Evolutionary conservation across 2,797 vertebrate genomes (phyloP).

Genomic region (Bradypodion ventrale): DNA sequence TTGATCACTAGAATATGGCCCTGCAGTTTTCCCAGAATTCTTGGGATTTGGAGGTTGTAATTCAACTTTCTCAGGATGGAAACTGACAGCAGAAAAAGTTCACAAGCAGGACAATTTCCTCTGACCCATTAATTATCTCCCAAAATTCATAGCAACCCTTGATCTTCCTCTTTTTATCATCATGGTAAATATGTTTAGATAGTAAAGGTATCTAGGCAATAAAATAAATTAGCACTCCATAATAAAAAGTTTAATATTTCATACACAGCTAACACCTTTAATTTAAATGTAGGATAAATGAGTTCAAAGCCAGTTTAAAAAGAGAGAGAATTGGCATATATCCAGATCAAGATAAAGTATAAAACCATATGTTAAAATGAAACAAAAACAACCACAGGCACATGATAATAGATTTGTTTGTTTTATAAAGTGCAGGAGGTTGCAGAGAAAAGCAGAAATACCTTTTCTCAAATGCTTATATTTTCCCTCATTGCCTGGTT

Average conservation of each 20-base stretch:
- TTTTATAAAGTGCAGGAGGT: background rate
- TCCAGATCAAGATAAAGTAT: background rate
- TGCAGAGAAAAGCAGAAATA: constrained; percentile 19
- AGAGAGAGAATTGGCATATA: constrained; percentile 19
- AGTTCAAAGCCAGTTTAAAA: background rate
- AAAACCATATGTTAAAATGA: background rate
- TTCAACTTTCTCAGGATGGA: no score
- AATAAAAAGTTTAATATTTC: background rate
- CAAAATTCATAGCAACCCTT: background rate
- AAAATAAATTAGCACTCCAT: background rate
- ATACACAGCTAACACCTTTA: background rate
- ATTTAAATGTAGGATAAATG: background rate
- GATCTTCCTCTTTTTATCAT: background rate
- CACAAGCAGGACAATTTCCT: background rate
- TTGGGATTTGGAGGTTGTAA: no score
- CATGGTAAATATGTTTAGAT: background rate
- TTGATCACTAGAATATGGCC: no score
- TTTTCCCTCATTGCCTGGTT: background rate
- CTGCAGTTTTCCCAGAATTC: no score
- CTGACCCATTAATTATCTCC: background rate
- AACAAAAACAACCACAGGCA: background rate
- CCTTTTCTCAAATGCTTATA: background rate
- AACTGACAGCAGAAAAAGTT: no score
- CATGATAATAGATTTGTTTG: constrained; percentile 17
- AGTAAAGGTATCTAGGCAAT: background rate